These are phyloP conservation scores for Caenorhabditis becei DNA, from an alignment of 2,888 invertebrate species.

Conservation along the genomic window DNA sequence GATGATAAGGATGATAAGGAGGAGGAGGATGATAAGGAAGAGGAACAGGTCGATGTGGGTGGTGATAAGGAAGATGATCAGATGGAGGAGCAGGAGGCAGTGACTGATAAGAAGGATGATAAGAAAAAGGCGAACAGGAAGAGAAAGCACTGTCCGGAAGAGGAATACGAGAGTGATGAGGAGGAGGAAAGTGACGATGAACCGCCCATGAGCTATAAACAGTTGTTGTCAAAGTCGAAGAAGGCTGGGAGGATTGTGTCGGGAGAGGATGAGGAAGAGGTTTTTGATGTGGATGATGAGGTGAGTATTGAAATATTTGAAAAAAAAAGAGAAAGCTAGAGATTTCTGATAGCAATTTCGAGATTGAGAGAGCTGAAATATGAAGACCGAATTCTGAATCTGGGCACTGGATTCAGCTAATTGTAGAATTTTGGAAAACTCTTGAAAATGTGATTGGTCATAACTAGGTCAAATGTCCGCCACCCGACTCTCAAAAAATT, in stretches of 20 bases:
- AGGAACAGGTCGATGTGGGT: slow-evolving; percentile 25
- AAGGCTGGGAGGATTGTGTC: slow-evolving; percentile 53
- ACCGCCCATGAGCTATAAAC: slow-evolving; percentile 46
- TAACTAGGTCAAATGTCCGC: no score
- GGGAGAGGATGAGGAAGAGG: slow-evolving; percentile 39
- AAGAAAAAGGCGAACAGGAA: slow-evolving; percentile 6
- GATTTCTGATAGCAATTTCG: background rate
- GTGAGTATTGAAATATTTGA: no score
- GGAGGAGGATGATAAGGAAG: slow-evolving; percentile 47
- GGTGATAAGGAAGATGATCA: slow-evolving; percentile 28
- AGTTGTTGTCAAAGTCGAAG: slow-evolving; percentile 36
- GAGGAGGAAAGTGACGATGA: slow-evolving; percentile 55
- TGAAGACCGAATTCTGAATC: no score
- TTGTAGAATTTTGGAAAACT: no score
- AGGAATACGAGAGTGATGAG: slow-evolving; percentile 51
- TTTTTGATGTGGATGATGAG: slow-evolving; percentile 59
- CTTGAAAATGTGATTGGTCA: no score
- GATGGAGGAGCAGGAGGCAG: slow-evolving; percentile 18
- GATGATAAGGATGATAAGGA: slow-evolving; percentile 63
- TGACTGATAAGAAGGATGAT: slow-evolving; percentile 4
- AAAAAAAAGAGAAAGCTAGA: background rate
- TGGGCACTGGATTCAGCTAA: no score
- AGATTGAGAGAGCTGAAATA: background rate
- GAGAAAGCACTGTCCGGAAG: slow-evolving; percentile 61
- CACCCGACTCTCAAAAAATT: no score